Conservation (phyloP, 35 echinoderm and acorn worm genomes). For the Ptychodera flava region DNA sequence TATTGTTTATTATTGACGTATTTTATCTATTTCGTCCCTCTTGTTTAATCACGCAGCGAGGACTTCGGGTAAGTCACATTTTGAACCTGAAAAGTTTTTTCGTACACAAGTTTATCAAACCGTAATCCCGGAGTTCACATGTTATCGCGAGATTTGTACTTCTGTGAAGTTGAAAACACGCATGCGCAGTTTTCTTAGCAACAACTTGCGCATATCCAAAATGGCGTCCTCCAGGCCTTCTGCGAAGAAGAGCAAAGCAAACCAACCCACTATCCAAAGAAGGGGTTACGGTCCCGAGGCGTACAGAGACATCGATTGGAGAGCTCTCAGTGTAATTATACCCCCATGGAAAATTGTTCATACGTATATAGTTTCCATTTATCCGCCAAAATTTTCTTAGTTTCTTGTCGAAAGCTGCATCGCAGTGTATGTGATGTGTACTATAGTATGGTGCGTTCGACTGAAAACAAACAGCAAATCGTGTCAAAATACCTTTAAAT, state of each 20-base stretch:
- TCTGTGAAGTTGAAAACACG: neutral
- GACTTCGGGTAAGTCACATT: neutral
- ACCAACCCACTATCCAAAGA: conserved; percentile 53
- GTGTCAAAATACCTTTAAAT: too few relatives aligned
- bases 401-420: neutral
- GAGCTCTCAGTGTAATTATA: conserved; percentile 62
- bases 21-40: neutral
- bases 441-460: neutral
- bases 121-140: neutral
- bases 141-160: neutral
- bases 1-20: too few relatives aligned
- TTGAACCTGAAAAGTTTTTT: neutral
- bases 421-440: neutral
- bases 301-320: conserved; percentile 87
- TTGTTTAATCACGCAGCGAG: neutral
- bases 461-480: too few relatives aligned
- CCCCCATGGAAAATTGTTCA: neutral
- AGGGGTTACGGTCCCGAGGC: conserved; percentile 81
- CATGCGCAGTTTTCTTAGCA: neutral
- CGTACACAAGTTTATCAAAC: neutral
- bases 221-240: conserved; percentile 38
- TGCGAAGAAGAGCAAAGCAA: conserved; percentile 73
- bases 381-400: neutral
- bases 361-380: neutral
- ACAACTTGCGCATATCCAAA: conserved; percentile 23